These are phyloP conservation scores for Urophycis tenuis DNA, from an alignment of 2,797 vertebrate species.

Conservation along the genomic window DNA sequence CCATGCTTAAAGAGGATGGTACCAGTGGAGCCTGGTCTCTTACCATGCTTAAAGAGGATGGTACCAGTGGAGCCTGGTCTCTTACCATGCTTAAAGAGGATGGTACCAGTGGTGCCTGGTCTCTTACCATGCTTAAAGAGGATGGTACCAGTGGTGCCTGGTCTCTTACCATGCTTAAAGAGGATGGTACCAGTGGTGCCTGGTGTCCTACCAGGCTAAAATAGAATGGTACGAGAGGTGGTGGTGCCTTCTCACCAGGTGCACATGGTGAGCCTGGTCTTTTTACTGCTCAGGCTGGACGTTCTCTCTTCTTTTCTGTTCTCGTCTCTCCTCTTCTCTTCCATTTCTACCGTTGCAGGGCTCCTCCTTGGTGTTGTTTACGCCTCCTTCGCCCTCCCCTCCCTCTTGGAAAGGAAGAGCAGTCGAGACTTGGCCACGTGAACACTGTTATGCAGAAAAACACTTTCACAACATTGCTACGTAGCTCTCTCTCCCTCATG, in stretches of 20 bases:
- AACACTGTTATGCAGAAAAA: slow-evolving; percentile 72
- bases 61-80: not conserved
- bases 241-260: slow-evolving; percentile 8
- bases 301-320: not conserved
- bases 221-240: not conserved
- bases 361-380: slow-evolving; percentile 36
- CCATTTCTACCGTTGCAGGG: not conserved
- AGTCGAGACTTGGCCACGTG: slow-evolving; percentile 60
- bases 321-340: not conserved
- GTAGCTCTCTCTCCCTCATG: slow-evolving; percentile 8
- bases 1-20: no score
- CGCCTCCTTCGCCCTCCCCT: slow-evolving; percentile 37
- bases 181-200: not conserved
- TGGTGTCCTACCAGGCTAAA: not conserved
- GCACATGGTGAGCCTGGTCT: not conserved
- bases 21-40: not conserved
- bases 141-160: not conserved
- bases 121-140: no score
- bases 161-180: not conserved
- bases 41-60: no score
- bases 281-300: not conserved
- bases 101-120: no score
- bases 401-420: slow-evolving; percentile 49
- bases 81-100: no score
- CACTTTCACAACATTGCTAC: not conserved